These are phyloP conservation scores for Heteronetta atricapilla DNA, from an alignment of 2,113 vertebrate genomes.

Conservation along the genomic window DNA sequence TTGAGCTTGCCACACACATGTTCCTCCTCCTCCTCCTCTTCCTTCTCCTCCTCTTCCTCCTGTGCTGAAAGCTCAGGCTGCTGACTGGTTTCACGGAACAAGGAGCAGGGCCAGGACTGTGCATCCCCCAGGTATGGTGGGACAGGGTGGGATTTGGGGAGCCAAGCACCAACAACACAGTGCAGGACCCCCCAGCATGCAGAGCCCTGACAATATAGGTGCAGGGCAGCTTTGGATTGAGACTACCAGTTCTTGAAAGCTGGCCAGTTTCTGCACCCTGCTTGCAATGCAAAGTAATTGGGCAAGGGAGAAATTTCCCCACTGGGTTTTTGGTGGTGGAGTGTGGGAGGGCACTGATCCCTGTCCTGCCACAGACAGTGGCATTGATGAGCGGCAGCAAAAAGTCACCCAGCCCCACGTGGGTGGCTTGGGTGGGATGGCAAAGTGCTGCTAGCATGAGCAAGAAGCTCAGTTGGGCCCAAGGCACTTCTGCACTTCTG, in stretches of 20 bases:
- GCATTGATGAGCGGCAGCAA: neutral
- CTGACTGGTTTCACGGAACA: neutral
- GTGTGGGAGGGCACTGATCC: accelerated
- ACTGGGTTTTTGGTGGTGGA: accelerated
- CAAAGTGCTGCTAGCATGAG: neutral
- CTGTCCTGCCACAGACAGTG: neutral
- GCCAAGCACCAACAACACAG: accelerated
- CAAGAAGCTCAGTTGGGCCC: neutral
- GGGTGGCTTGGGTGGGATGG: neutral
- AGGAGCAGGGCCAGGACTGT: neutral
- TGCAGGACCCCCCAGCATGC: accelerated
- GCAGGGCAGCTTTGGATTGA: accelerated
- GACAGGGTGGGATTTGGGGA: neutral
- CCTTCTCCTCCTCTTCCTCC: constrained; percentile 11
- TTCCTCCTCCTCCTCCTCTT: neutral
- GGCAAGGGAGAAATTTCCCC: neutral
- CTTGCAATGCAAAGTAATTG: accelerated
- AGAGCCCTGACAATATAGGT: neutral
- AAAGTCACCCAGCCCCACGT: accelerated
- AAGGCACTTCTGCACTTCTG: neutral
- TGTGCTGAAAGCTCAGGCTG: neutral
- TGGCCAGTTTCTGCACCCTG: accelerated
- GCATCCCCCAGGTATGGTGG: neutral
- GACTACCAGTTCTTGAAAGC: neutral
- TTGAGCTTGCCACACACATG: neutral